Evolutionary conservation across 2,888 invertebrate genomes (phyloP).

Genomic region (Drosophila kanekoi): DNA sequence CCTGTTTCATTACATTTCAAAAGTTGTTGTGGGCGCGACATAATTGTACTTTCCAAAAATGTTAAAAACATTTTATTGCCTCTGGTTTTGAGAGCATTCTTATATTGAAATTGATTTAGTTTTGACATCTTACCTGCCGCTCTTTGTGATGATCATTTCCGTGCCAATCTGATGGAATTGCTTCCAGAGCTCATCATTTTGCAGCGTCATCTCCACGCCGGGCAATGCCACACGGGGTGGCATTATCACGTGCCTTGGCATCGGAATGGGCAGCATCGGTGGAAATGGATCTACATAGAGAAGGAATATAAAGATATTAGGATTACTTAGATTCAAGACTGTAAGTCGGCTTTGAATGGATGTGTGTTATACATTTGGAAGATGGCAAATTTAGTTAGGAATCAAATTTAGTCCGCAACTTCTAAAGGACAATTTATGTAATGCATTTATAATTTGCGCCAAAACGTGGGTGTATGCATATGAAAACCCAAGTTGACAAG

Average conservation of each 20-base stretch:
- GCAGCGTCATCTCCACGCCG: constrained; percentile 86
- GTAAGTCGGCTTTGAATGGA: no score
- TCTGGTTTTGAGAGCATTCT: not conserved
- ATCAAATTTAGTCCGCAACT: no score
- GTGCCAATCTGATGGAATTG: constrained; percentile 90
- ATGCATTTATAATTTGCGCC: no score
- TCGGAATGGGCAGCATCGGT: constrained; percentile 81
- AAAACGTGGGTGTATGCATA: no score
- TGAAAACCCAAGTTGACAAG: no score
- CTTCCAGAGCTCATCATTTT: constrained; percentile 89
- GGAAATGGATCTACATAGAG: constrained; percentile 82
- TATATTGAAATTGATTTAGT: not conserved
- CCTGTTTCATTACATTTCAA: constrained; percentile 40
- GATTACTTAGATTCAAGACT: not conserved
- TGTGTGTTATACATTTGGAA: no score
- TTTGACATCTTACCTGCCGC: constrained; percentile 88
- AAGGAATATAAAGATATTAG: not conserved
- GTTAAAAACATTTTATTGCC: constrained; percentile 5
- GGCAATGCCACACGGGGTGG: constrained; percentile 81
- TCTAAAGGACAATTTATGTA: no score
- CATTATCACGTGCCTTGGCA: constrained; percentile 82
- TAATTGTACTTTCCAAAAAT: constrained; percentile 14
- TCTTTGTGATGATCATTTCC: constrained; percentile 93
- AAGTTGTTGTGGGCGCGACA: constrained; percentile 58
- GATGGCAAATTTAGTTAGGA: no score